These are phyloP conservation scores for Porites evermanni DNA, from an alignment of 92 coral and sea anemone species.

Conservation along the genomic window DNA sequence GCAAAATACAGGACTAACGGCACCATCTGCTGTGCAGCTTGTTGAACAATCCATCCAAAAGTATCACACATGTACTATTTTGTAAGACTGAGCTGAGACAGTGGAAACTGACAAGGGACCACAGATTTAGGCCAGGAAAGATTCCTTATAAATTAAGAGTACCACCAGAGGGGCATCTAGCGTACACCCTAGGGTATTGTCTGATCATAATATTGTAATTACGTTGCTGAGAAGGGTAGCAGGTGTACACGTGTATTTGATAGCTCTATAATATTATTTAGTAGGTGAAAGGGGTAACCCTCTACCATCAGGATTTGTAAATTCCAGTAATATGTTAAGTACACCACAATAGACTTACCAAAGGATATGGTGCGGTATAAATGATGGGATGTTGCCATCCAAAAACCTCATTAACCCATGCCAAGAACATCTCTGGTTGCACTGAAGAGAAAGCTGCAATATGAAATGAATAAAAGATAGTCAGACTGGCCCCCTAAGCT, in stretches of 20 bases:
- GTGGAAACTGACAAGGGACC: not conserved
- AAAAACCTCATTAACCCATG: not conserved
- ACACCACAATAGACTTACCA: not conserved
- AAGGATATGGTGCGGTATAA: not conserved
- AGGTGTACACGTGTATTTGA: no score
- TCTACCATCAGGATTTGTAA: not conserved
- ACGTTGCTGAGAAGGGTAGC: no score
- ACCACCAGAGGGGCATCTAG: no score
- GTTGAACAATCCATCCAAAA: not conserved
- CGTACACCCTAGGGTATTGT: no score
- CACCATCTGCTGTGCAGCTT: not conserved
- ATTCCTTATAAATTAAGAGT: no score
- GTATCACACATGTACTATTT: not conserved
- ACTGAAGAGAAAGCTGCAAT: conserved; percentile 5
- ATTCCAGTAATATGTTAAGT: not conserved
- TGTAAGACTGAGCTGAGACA: not conserved
- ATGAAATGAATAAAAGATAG: no score
- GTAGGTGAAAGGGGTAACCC: no score
- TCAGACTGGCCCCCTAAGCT: no score
- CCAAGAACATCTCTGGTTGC: conserved; percentile 1
- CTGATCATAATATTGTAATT: no score
- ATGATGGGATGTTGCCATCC: conserved; percentile 21
- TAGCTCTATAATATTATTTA: no score
- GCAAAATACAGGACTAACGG: not conserved
- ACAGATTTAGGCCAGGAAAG: not conserved